A percentile compares a stretch with the other conserved stretches of the same genome.
Conservation (phyloP, 35 echinoderm and acorn worm species). For the Apostichopus californicus region DNA sequence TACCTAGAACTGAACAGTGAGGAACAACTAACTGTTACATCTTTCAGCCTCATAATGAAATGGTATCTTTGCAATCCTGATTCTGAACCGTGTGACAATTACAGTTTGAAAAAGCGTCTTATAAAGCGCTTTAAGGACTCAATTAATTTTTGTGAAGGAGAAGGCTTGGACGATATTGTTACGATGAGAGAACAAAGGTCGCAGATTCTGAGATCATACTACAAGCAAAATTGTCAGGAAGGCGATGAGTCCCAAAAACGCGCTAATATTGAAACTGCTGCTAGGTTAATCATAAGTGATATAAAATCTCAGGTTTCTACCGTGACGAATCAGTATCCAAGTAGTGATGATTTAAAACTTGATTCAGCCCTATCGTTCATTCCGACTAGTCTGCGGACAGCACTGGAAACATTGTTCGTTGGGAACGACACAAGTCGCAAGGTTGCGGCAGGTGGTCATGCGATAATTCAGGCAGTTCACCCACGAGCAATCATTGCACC, state of each 20-base stretch:
- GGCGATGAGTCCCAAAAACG: constrained; percentile 61
- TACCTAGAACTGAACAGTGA: constrained; percentile 71
- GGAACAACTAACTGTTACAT: constrained; percentile 70
- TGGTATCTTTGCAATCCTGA: constrained; percentile 54
- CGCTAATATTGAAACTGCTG: constrained; percentile 72
- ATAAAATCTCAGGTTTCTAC: constrained; percentile 74
- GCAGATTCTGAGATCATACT: constrained; percentile 57
- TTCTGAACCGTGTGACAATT: constrained; percentile 59
- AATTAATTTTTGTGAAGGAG: constrained; percentile 57
- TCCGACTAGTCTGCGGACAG: constrained; percentile 45
- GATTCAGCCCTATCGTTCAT: constrained; percentile 61
- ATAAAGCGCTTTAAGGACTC: constrained; percentile 59
- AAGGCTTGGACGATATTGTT: constrained; percentile 68
- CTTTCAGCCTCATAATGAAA: constrained; percentile 62
- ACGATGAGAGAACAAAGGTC: constrained; percentile 59
- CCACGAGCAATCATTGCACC: constrained; percentile 18
- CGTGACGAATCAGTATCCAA: constrained; percentile 65
- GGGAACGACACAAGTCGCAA: constrained; percentile 60
- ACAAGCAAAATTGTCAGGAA: constrained; percentile 12
- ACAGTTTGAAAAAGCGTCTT: constrained; percentile 61
- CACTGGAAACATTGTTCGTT: constrained; percentile 61
- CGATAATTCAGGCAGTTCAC: constrained; percentile 15
- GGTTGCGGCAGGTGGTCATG: constrained; percentile 15
- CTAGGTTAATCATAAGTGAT: constrained; percentile 77
- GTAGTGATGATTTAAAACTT: constrained; percentile 55